These are phyloP conservation scores for Dichetophora obliterata DNA, from an alignment of 2,888 invertebrate species.

Conservation along the genomic window DNA sequence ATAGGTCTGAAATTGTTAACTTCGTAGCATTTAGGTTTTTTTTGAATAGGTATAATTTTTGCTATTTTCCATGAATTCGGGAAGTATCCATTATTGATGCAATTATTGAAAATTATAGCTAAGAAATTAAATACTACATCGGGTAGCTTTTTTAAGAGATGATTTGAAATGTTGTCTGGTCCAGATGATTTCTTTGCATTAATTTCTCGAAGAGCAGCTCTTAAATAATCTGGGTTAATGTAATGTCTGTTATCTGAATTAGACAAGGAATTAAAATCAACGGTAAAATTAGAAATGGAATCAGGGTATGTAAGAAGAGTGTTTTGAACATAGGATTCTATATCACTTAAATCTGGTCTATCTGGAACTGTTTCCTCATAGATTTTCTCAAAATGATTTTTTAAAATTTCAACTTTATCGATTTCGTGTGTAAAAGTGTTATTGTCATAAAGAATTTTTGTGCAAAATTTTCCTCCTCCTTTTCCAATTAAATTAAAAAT, in stretches of 20 bases:
- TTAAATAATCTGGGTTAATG: not conserved
- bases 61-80: too few species aligned
- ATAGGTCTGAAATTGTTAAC: too few species aligned
- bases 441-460: too few species aligned
- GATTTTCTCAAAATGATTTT: not conserved
- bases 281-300: not conserved
- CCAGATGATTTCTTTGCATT: conserved; percentile 18
- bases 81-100: too few species aligned
- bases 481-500: not conserved
- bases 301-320: not conserved
- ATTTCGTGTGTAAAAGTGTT: not conserved
- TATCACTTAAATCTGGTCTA: not conserved
- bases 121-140: too few species aligned
- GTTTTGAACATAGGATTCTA: not conserved
- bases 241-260: not conserved
- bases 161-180: too few species aligned
- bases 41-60: too few species aligned
- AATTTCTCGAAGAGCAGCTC: not conserved
- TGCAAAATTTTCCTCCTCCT: not conserved
- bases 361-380: conserved; percentile 4
- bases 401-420: not conserved
- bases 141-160: too few species aligned
- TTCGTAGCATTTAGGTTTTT: too few species aligned
- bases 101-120: too few species aligned
- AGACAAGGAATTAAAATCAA: not conserved